Conservation (phyloP, 2,113 vertebrate genomes). For the Platycercus adscitus region DNA sequence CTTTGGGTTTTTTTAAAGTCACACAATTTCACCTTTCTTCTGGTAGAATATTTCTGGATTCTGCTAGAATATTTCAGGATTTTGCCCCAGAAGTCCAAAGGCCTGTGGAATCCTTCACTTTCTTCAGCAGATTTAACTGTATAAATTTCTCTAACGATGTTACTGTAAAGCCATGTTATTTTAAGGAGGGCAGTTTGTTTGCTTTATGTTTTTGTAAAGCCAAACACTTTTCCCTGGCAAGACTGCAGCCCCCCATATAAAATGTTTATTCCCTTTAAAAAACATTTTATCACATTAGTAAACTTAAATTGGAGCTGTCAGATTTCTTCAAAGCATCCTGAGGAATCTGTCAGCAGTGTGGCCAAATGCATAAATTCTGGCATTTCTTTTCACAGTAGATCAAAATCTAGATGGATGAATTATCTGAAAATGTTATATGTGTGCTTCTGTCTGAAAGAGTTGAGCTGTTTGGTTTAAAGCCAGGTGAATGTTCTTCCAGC, state of each 20-base stretch:
- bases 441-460: neutral
- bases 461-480: slow-evolving; percentile 5
- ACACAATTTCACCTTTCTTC: neutral
- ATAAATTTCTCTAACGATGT: neutral
- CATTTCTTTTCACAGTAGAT: slow-evolving; percentile 44
- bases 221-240: neutral
- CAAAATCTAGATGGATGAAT: neutral
- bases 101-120: neutral
- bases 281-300: slow-evolving; percentile 40
- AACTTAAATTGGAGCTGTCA: slow-evolving; percentile 41
- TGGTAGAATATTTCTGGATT: neutral
- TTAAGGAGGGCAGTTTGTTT: neutral
- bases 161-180: neutral
- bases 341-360: slow-evolving; percentile 20
- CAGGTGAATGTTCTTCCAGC: slow-evolving; percentile 30
- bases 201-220: neutral
- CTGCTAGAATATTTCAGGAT: neutral
- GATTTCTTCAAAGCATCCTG: slow-evolving; percentile 17
- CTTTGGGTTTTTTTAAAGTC: neutral
- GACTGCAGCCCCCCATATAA: neutral
- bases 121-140: neutral
- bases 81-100: neutral
- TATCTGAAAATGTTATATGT: neutral
- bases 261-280: slow-evolving; percentile 42
- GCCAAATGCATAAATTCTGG: slow-evolving; percentile 30